These are phyloP conservation scores for Agriotes lineatus DNA, from an alignment of 2,888 invertebrate genomes.

Conservation along the genomic window DNA sequence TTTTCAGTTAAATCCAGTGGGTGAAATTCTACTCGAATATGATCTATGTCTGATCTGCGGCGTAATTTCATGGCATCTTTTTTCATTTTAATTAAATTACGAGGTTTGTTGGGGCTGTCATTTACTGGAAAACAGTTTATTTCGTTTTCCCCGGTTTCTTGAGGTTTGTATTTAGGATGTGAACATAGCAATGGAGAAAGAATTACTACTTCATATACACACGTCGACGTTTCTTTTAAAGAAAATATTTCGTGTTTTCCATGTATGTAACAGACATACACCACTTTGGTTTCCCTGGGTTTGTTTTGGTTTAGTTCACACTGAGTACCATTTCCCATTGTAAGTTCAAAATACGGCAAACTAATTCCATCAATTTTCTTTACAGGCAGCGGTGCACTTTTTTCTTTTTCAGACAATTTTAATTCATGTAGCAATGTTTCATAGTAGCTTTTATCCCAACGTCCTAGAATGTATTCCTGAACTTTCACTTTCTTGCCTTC, in stretches of 20 bases:
- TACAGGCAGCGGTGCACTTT: slow-evolving; percentile 65
- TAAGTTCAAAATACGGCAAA: slow-evolving; percentile 89
- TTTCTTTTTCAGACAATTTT: slow-evolving; percentile 68
- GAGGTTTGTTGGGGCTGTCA: slow-evolving; percentile 78
- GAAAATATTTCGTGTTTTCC: slow-evolving; percentile 94
- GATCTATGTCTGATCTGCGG: slow-evolving; percentile 67
- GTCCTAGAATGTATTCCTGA: slow-evolving; percentile 89
- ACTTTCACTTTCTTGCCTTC: slow-evolving; percentile 86
- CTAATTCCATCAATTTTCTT: slow-evolving; percentile 90
- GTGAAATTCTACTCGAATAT: slow-evolving; percentile 76
- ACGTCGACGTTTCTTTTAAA: slow-evolving; percentile 92
- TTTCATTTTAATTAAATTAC: slow-evolving; percentile 78
- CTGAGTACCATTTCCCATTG: slow-evolving; percentile 88
- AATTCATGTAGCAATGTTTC: slow-evolving; percentile 70
- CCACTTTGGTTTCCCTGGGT: slow-evolving; percentile 83
- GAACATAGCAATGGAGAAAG: slow-evolving; percentile 88
- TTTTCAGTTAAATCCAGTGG: slow-evolving; percentile 69
- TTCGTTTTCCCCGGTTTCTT: slow-evolving; percentile 81
- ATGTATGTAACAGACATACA: slow-evolving; percentile 90
- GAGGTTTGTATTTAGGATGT: slow-evolving; percentile 89
- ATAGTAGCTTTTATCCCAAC: slow-evolving; percentile 77
- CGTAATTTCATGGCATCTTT: slow-evolving; percentile 78
- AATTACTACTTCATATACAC: slow-evolving; percentile 94
- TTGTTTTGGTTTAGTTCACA: slow-evolving; percentile 89
- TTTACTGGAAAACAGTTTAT: slow-evolving; percentile 81